Conservation (phyloP, 2,113 vertebrate species). For the Anolis sagrei region DNA sequence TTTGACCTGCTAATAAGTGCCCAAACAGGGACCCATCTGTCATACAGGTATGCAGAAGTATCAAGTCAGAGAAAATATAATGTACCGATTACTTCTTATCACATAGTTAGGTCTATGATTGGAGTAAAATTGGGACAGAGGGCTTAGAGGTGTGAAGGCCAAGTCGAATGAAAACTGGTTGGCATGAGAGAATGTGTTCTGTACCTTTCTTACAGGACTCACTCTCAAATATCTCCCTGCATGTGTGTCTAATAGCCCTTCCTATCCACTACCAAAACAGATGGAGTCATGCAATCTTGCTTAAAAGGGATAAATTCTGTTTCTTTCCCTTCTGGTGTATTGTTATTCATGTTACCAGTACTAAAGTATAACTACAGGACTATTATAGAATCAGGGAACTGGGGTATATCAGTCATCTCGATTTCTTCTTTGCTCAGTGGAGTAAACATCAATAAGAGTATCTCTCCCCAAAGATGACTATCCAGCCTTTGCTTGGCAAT, state of each 20-base stretch:
- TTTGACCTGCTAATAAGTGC: slow-evolving; percentile 83
- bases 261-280: no score
- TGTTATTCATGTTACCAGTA: not conserved
- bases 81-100: slow-evolving; percentile 74
- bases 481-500: not conserved
- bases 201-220: slow-evolving; percentile 32
- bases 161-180: slow-evolving; percentile 18
- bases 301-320: not conserved
- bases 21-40: slow-evolving; percentile 79
- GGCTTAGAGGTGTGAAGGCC: not conserved
- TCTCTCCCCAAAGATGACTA: not conserved
- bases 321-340: not conserved
- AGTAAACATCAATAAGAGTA: not conserved
- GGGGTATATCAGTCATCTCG: not conserved
- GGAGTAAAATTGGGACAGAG: not conserved
- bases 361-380: not conserved
- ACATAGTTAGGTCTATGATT: slow-evolving; percentile 30
- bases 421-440: not conserved
- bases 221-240: not conserved
- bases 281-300: not conserved
- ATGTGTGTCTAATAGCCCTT: not conserved
- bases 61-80: slow-evolving; percentile 61
- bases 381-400: not conserved
- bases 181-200: not conserved
- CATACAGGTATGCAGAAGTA: slow-evolving; percentile 60